Percentiles rank a stretch among this genome's conserved stretches.
phyloP scores from a whole-genome alignment of 1,140 invertebrate genomes.

The Halyomorpha halys region DNA sequence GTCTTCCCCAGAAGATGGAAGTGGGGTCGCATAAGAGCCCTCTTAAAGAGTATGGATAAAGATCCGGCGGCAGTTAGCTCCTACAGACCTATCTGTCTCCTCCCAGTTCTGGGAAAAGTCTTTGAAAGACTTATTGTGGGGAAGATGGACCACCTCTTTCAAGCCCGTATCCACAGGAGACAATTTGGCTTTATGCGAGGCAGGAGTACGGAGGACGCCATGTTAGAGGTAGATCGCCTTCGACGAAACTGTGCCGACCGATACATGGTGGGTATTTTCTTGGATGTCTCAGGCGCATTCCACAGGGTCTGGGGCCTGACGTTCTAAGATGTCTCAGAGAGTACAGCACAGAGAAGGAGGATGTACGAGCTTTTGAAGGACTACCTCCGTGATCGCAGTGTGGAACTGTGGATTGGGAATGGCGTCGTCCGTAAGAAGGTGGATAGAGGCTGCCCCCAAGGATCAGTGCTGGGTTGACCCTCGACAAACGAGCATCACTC shows the following conservation, averaged over 20 bases:
- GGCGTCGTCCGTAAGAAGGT: not conserved
- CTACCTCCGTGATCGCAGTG: too few species aligned
- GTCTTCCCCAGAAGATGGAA: not conserved
- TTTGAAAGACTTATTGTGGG: not conserved
- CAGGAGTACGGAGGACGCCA: not conserved
- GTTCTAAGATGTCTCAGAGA: too few species aligned
- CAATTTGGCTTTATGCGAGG: not conserved
- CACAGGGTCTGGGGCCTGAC: too few species aligned
- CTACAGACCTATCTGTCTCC: not conserved
- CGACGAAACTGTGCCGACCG: too few species aligned
- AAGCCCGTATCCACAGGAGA: not conserved
- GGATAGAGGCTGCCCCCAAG: not conserved
- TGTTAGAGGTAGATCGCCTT: not conserved
- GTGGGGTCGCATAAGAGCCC: not conserved
- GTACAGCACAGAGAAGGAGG: too few species aligned
- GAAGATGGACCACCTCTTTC: not conserved
- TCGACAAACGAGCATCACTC: too few species aligned
- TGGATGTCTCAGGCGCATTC: too few species aligned
- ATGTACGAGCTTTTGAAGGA: too few species aligned
- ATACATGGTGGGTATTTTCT: too few species aligned
- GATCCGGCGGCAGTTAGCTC: not conserved
- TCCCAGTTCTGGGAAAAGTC: not conserved
- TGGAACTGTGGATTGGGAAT: too few species aligned
- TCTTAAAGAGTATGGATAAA: too few species aligned
- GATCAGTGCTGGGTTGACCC: not conserved